phyloP scores from a whole-genome alignment of 2,797 vertebrate species.

The Phrynocephalus forsythii region DNA sequence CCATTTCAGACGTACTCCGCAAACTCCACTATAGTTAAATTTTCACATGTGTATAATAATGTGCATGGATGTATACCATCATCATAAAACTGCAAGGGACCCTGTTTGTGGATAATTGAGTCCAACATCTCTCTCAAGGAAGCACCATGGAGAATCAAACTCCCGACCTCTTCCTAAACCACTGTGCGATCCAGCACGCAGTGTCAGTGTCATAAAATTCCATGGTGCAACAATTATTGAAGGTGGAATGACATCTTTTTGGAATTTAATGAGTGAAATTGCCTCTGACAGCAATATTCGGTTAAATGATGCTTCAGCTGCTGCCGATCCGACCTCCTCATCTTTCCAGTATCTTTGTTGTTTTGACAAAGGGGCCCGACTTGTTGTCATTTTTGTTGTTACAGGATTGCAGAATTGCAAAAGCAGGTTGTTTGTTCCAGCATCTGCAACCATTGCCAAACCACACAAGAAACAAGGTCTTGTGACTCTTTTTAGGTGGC shows the following conservation, averaged over 20 bases:
- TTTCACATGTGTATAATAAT: too few relatives aligned
- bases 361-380: not conserved
- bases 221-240: not conserved
- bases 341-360: rapidly evolving
- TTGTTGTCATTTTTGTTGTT: too few relatives aligned
- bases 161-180: too few relatives aligned
- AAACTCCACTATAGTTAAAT: too few relatives aligned
- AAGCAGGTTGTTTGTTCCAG: not conserved
- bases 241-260: not conserved
- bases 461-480: too few relatives aligned
- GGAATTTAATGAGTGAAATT: not conserved
- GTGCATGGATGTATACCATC: too few relatives aligned
- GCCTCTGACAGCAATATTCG: rapidly evolving
- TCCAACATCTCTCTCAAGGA: not conserved
- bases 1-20: too few relatives aligned
- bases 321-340: not conserved
- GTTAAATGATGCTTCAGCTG: not conserved
- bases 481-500: too few relatives aligned
- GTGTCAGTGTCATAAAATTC: not conserved
- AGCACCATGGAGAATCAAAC: too few relatives aligned
- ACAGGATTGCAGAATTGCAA: not conserved
- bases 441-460: too few relatives aligned
- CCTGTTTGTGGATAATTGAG: not conserved
- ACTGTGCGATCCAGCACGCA: not conserved
- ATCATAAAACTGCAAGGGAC: not conserved